These are phyloP conservation scores for Drosophila colorata DNA, from an alignment of 2,888 invertebrate species.

Conservation along the genomic window DNA sequence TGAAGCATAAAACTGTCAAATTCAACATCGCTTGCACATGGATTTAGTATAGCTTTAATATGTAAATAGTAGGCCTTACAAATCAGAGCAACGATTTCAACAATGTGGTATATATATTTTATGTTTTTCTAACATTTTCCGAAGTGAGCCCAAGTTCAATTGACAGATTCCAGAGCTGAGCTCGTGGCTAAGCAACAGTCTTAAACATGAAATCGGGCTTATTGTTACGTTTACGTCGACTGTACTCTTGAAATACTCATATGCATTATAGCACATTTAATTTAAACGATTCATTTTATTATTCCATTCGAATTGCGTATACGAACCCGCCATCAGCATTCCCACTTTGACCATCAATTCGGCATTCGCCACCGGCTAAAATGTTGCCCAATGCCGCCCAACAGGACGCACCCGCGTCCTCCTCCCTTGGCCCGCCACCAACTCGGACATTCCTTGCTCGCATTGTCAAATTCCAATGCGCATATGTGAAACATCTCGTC, in stretches of 20 bases:
- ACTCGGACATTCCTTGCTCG: slow-evolving; percentile 31
- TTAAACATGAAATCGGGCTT: neutral
- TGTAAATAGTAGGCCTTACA: too few relatives aligned
- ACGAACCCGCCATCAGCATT: slow-evolving; percentile 29
- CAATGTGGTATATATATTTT: too few relatives aligned
- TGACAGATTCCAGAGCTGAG: too few relatives aligned
- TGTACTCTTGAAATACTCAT: neutral
- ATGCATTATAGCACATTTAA: slow-evolving; percentile 19
- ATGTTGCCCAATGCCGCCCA: slow-evolving; percentile 6
- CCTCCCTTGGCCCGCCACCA: neutral
- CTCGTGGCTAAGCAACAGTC: neutral
- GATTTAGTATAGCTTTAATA: too few relatives aligned
- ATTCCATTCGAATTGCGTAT: slow-evolving; percentile 17
- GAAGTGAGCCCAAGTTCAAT: too few relatives aligned
- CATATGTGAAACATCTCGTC: slow-evolving; percentile 51
- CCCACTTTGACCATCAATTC: slow-evolving; percentile 21
- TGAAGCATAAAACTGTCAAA: too few relatives aligned
- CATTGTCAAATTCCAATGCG: slow-evolving; percentile 48
- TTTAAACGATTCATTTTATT: slow-evolving; percentile 30
- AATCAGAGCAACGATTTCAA: too few relatives aligned
- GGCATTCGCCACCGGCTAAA: slow-evolving; percentile 12
- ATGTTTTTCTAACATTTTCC: too few relatives aligned
- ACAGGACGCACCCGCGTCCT: neutral
- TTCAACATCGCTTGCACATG: too few relatives aligned
- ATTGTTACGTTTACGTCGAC: neutral